phyloP scores from a whole-genome alignment of 2,888 invertebrate genomes.

The Stenoptilia bipunctidactyla region DNA sequence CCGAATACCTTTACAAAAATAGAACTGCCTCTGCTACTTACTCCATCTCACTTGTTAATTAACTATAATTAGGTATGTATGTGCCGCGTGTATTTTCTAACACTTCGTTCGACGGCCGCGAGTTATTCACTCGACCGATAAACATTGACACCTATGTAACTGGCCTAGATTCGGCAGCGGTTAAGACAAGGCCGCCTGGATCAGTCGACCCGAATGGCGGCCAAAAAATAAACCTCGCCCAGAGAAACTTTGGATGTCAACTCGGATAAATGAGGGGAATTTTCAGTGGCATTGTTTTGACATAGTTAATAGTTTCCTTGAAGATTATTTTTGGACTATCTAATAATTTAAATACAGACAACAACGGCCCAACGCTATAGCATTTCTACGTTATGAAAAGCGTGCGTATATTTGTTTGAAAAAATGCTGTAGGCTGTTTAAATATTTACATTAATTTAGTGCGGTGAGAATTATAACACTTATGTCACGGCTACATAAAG shows the following conservation, averaged over 20 bases:
- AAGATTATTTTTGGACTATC: too few relatives aligned
- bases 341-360: too few relatives aligned
- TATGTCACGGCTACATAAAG: too few relatives aligned
- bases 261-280: too few relatives aligned
- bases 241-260: constrained; percentile 10
- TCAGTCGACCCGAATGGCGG: constrained; percentile 10
- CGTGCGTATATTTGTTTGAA: too few relatives aligned
- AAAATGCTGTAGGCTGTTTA: too few relatives aligned
- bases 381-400: too few relatives aligned
- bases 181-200: constrained; percentile 33
- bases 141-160: constrained; percentile 64
- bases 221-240: constrained; percentile 28
- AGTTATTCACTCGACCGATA: constrained; percentile 47
- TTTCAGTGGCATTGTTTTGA: too few relatives aligned
- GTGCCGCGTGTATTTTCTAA: constrained; percentile 55
- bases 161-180: constrained; percentile 38
- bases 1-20: constrained; percentile 1
- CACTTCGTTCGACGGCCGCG: constrained; percentile 40
- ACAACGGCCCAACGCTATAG: too few relatives aligned
- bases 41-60: constrained; percentile 45
- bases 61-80: constrained; percentile 50
- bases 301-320: too few relatives aligned
- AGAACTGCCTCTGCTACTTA: constrained; percentile 20
- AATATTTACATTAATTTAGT: too few relatives aligned
- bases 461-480: too few relatives aligned